phyloP scores from a whole-genome alignment of 2,113 vertebrate genomes.

The Vicugna pacos region DNA sequence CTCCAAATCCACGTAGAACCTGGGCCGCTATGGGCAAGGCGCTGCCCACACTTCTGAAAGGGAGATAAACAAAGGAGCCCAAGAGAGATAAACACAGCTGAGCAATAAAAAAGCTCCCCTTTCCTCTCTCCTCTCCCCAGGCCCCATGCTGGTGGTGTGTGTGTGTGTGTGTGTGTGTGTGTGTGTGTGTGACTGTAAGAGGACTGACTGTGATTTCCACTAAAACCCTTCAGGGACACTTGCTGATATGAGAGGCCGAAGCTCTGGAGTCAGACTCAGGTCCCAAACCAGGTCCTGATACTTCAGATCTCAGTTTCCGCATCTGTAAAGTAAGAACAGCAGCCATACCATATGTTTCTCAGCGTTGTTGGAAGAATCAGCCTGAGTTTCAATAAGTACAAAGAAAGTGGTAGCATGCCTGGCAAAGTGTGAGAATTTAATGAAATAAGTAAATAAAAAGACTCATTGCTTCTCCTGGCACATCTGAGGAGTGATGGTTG shows the following conservation, averaged over 20 bases:
- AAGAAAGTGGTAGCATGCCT: background rate
- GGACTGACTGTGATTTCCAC: background rate
- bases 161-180: background rate
- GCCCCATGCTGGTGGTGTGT: rapidly evolving
- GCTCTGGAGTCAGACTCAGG: background rate
- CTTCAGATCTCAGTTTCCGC: background rate
- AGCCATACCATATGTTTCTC: background rate
- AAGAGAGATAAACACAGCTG: background rate
- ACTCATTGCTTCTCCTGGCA: background rate
- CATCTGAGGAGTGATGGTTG: no score
- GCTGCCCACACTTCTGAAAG: no score
- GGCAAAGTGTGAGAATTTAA: background rate
- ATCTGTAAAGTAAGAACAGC: background rate
- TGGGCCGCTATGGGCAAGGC: rapidly evolving
- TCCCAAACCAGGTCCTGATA: background rate
- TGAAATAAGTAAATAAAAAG: background rate
- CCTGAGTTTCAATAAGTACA: background rate
- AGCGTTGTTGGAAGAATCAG: background rate
- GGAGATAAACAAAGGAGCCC: background rate
- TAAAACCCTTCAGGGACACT: background rate
- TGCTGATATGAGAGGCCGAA: background rate
- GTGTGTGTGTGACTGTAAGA: background rate
- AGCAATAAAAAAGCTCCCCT: rapidly evolving
- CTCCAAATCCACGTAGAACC: background rate
- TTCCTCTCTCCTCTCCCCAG: no score